Conservation (phyloP, 2,113 vertebrate genomes). For the Geothlypis trichas region DNA sequence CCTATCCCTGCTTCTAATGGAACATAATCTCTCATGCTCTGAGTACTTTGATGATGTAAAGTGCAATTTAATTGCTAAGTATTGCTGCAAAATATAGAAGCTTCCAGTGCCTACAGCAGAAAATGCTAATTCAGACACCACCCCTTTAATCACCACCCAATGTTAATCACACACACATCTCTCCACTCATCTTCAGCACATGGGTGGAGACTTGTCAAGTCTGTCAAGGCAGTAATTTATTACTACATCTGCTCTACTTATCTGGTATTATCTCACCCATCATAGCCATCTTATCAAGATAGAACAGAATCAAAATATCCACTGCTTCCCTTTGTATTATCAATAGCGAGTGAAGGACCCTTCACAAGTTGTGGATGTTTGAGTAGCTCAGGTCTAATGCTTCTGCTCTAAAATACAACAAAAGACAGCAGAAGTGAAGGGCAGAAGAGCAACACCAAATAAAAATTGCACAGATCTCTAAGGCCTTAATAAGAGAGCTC, state of each 20-base stretch:
- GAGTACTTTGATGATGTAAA: neutral
- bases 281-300: neutral
- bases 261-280: slow-evolving; percentile 16
- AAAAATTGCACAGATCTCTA: neutral
- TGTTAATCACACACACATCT: slow-evolving; percentile 25
- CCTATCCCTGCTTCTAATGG: neutral
- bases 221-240: slow-evolving; percentile 16
- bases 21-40: neutral
- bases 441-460: neutral
- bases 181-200: slow-evolving; percentile 2
- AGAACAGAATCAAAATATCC: neutral
- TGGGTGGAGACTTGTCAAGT: slow-evolving; percentile 10
- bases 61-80: slow-evolving; percentile 16
- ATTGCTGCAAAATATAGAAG: neutral
- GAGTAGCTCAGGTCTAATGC: neutral
- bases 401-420: neutral
- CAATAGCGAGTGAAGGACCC: neutral
- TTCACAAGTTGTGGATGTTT: neutral
- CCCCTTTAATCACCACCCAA: neutral
- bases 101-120: neutral
- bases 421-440: neutral
- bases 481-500: neutral
- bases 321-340: neutral
- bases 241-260: slow-evolving; percentile 17
- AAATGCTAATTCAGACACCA: slow-evolving; percentile 28